A percentile compares a stretch with the other conserved stretches of the same genome.
phyloP scores from a whole-genome alignment of 2,888 invertebrate species.

The Spisula subtruncata region DNA sequence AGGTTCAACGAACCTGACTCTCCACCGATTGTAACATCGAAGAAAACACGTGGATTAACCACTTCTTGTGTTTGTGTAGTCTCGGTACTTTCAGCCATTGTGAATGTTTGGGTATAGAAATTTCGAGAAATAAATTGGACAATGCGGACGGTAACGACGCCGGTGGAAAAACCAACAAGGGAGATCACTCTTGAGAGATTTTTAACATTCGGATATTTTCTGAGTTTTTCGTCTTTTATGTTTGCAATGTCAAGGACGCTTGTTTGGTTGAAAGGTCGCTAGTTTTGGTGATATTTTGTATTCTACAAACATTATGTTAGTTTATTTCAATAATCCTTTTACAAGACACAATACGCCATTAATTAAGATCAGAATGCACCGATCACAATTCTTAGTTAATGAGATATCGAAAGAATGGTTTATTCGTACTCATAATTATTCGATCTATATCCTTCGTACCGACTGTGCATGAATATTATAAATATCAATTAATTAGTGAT shows the following conservation, averaged over 20 bases:
- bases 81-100: slow-evolving; percentile 28
- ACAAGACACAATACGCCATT: background rate
- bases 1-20: slow-evolving; percentile 77
- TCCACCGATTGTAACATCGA: slow-evolving; percentile 83
- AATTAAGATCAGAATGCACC: background rate
- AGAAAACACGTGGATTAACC: slow-evolving; percentile 83
- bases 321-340: background rate
- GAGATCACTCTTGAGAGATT: slow-evolving; percentile 10
- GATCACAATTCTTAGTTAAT: background rate
- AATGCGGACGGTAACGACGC: slow-evolving; percentile 33
- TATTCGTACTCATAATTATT: background rate
- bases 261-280: background rate
- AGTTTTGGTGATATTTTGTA: no score
- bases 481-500: no score
- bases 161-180: slow-evolving; percentile 21
- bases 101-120: background rate
- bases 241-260: background rate
- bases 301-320: background rate
- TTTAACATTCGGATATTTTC: background rate
- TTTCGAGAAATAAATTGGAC: slow-evolving; percentile 10
- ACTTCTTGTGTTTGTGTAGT: slow-evolving; percentile 8
- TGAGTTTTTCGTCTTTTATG: background rate
- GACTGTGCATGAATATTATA: background rate
- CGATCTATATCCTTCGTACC: background rate
- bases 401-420: background rate